A percentile compares a stretch with the other conserved stretches of the same genome.
These are phyloP conservation scores for Leptinotarsa lineolata DNA, from an alignment of 1,140 invertebrate genomes.

Conservation along the genomic window DNA sequence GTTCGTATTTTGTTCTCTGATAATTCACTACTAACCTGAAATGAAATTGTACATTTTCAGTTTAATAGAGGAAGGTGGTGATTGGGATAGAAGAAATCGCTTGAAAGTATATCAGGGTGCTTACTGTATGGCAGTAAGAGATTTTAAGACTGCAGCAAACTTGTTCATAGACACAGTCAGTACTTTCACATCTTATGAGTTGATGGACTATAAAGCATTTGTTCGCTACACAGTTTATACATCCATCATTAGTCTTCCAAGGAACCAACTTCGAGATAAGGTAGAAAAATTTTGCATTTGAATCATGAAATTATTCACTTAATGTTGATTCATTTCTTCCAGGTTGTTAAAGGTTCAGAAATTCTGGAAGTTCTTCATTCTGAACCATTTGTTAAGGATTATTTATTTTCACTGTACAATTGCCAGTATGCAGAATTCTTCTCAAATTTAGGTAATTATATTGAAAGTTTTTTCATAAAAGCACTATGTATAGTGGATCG, in stretches of 20 bases:
- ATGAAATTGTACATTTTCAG: constrained; percentile 48
- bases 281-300: constrained; percentile 52
- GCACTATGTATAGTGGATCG: no score
- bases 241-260: constrained; percentile 81
- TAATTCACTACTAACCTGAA: no score
- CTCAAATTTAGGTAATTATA: constrained; percentile 73
- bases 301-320: background rate
- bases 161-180: constrained; percentile 98
- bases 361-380: constrained; percentile 93
- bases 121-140: constrained; percentile 93
- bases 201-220: constrained; percentile 95
- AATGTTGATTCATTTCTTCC: constrained; percentile 35
- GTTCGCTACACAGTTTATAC: constrained; percentile 89
- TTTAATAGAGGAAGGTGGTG: constrained; percentile 96
- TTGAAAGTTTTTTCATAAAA: no score
- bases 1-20: no score
- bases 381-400: constrained; percentile 84
- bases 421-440: constrained; percentile 98
- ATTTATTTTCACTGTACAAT: constrained; percentile 94
- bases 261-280: constrained; percentile 83
- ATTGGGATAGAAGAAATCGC: constrained; percentile 98
- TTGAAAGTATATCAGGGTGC: constrained; percentile 95
- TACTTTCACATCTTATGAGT: constrained; percentile 98
- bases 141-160: constrained; percentile 93
- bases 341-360: constrained; percentile 90